Evolutionary conservation across 2,888 invertebrate genomes (phyloP).

Genomic region (Drosophila nr. perissopoda): DNA sequence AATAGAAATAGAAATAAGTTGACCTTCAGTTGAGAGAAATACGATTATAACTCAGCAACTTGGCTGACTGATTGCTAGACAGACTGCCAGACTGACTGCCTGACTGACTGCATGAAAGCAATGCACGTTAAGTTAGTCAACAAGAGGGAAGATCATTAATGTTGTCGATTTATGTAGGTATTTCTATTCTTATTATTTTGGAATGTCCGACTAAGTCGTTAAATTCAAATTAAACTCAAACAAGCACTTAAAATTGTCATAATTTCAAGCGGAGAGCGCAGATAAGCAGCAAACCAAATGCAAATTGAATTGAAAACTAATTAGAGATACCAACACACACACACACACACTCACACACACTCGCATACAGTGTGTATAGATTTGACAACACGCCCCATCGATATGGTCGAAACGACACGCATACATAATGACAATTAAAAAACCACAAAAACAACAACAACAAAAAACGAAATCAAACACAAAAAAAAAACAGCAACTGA

Average conservation of each 20-base stretch:
- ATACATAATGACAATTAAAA: conserved; percentile 75
- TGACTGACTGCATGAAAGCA: conserved; percentile 8
- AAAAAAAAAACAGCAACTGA: conserved; percentile 15
- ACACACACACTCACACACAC: neutral
- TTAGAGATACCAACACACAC: conserved; percentile 65
- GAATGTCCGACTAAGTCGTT: conserved; percentile 40
- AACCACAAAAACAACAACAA: conserved; percentile 26
- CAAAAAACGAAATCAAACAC: conserved; percentile 10
- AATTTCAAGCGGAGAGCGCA: conserved; percentile 53
- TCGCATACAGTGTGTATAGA: neutral
- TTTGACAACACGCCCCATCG: conserved; percentile 44
- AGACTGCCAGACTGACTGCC: too few relatives aligned
- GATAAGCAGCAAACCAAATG: conserved; percentile 47
- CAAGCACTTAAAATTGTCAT: conserved; percentile 68
- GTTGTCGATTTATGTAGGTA: conserved; percentile 46
- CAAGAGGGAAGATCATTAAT: conserved; percentile 29
- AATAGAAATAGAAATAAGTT: neutral
- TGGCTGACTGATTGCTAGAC: neutral
- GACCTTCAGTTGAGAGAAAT: conserved; percentile 29
- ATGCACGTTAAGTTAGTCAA: conserved; percentile 35
- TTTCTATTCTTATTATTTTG: conserved; percentile 14
- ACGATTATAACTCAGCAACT: conserved; percentile 20
- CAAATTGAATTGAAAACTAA: conserved; percentile 79
- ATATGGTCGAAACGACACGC: conserved; percentile 59
- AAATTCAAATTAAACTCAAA: conserved; percentile 64